Evolutionary conservation across 2,113 vertebrate genomes (phyloP).

Genomic region (Brachypteracias leptosomus): DNA sequence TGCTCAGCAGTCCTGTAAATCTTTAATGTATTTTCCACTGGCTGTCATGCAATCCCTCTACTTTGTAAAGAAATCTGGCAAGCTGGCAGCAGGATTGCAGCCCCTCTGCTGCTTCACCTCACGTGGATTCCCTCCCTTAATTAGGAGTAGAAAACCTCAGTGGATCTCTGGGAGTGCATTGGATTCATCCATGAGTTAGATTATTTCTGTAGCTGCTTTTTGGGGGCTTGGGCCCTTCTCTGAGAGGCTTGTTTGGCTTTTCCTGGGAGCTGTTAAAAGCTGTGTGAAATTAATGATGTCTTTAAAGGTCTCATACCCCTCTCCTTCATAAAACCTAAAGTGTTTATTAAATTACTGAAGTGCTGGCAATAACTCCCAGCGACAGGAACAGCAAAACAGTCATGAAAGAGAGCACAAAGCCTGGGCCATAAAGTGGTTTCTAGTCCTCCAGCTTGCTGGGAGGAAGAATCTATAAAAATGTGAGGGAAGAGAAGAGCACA

Average conservation of each 20-base stretch:
- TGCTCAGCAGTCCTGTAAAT: conserved; percentile 45
- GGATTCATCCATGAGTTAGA: background rate
- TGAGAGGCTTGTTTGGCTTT: background rate
- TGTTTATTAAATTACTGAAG: conserved; percentile 46
- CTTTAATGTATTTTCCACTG: conserved; percentile 61
- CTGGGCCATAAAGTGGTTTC: background rate
- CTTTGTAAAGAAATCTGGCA: background rate
- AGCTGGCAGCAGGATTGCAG: background rate
- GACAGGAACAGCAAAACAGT: conserved; percentile 29
- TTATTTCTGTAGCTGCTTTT: background rate
- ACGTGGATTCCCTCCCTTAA: background rate
- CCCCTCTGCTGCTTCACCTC: background rate
- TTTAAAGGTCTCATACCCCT: background rate
- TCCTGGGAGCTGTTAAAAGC: background rate
- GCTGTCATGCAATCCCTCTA: conserved; percentile 12
- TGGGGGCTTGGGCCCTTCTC: background rate
- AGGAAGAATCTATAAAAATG: background rate
- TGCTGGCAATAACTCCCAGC: conserved; percentile 25
- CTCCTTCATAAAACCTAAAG: conserved; percentile 17
- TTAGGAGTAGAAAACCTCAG: background rate
- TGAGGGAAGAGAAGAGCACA: background rate
- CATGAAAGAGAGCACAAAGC: background rate
- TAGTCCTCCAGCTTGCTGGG: background rate
- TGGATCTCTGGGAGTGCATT: background rate
- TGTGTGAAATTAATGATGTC: background rate